These are phyloP conservation scores for Orthosia incerta DNA, from an alignment of 2,888 invertebrate species.

Conservation along the genomic window DNA sequence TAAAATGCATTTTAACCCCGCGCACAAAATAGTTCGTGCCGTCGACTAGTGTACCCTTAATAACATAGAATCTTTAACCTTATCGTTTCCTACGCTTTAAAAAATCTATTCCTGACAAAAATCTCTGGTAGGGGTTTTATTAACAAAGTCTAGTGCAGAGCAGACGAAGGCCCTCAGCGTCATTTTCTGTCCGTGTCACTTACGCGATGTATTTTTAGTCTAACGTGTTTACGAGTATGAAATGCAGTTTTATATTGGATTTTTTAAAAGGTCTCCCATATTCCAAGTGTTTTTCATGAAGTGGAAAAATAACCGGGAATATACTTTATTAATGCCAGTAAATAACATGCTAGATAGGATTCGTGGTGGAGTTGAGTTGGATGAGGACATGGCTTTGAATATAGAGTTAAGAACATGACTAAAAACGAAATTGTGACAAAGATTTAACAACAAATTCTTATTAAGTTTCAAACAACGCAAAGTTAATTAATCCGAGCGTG, in stretches of 20 bases:
- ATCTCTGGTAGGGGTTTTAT: not conserved
- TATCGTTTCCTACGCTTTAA: not conserved
- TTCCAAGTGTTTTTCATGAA: no score
- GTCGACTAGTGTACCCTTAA: no score
- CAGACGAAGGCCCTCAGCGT: not conserved
- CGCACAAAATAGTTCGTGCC: no score
- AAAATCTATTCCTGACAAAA: not conserved
- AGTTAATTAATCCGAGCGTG: constrained; percentile 32
- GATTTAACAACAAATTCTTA: constrained; percentile 8
- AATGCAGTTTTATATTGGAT: not conserved
- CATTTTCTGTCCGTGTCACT: not conserved
- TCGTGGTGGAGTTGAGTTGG: no score
- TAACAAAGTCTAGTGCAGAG: not conserved
- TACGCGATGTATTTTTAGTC: not conserved
- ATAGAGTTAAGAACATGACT: no score
- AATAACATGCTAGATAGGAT: no score
- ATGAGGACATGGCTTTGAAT: no score
- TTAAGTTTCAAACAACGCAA: constrained; percentile 28
- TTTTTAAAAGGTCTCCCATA: not conserved
- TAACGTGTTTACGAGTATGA: no score
- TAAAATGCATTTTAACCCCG: no score
- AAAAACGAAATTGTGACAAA: not conserved
- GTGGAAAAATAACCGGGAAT: no score
- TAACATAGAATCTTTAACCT: not conserved
- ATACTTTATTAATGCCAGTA: no score